Evolutionary conservation across 37 sponge, comb jelly and placozoan genomes (phyloP).

Genomic region (Ephydatia muelleri): DNA sequence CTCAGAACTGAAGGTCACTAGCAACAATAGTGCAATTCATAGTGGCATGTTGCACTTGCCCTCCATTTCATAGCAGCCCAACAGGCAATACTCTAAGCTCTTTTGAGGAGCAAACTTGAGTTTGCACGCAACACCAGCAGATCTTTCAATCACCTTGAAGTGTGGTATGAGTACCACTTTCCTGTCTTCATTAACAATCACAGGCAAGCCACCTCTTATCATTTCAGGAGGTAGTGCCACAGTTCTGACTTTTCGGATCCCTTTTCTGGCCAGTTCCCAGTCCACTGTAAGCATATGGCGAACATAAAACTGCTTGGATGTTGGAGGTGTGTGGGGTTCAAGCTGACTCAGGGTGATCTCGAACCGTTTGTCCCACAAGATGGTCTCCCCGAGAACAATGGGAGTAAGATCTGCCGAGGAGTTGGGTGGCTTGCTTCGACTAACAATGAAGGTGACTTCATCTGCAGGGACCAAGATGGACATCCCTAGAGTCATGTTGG

Average conservation of each 20-base stretch:
- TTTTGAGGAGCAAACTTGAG: conserved; percentile 22
- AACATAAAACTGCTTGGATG: conserved; percentile 15
- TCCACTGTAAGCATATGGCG: conserved; percentile 15
- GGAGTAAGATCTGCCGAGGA: conserved; percentile 10
- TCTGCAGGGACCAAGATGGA: neutral
- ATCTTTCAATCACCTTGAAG: conserved; percentile 29
- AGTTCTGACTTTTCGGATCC: conserved; percentile 26
- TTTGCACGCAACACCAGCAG: conserved; percentile 10
- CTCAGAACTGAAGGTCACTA: neutral
- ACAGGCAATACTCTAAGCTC: neutral
- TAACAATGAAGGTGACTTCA: neutral
- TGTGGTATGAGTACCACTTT: conserved; percentile 58
- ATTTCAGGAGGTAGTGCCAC: conserved; percentile 23
- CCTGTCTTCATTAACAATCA: conserved; percentile 34
- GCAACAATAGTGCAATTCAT: neutral
- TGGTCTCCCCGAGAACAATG: conserved; percentile 37
- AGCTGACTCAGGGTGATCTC: conserved; percentile 18
- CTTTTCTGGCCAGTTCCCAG: conserved; percentile 21
- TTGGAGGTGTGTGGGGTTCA: too few relatives aligned
- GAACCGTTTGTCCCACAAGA: conserved; percentile 68
- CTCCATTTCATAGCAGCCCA: neutral
- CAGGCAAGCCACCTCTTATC: conserved; percentile 57
- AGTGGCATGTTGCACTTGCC: neutral
- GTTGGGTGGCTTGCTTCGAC: neutral
- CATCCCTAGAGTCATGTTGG: neutral